A percentile compares a stretch with the other conserved stretches of the same genome.
Conservation (phyloP, 2,113 vertebrate species). For the Nipponia nippon region DNA sequence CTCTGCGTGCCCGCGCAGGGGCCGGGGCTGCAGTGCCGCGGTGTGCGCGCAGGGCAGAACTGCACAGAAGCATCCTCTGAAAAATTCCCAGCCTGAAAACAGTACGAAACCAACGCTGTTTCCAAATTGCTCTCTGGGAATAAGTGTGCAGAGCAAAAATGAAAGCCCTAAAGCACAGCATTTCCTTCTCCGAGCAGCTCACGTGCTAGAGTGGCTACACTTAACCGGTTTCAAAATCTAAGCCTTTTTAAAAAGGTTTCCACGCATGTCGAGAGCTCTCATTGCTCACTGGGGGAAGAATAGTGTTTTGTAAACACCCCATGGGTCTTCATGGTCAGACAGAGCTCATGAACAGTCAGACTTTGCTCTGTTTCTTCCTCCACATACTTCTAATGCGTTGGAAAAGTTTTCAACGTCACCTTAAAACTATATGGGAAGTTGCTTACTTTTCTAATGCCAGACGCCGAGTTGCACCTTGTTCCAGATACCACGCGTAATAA, state of each 20-base stretch:
- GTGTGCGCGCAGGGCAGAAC: not conserved
- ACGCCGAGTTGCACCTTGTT: too few relatives aligned
- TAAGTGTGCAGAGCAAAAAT: rapidly evolving
- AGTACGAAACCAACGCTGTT: not conserved
- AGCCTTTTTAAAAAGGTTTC: not conserved
- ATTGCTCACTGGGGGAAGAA: not conserved
- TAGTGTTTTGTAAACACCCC: too few relatives aligned
- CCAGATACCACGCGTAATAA: rapidly evolving
- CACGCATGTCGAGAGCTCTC: not conserved
- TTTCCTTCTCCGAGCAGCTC: not conserved
- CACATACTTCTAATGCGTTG: rapidly evolving
- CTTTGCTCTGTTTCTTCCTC: not conserved
- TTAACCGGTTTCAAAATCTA: rapidly evolving
- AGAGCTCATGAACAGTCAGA: not conserved
- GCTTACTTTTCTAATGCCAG: not conserved
- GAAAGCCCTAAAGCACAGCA: not conserved
- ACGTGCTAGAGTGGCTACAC: rapidly evolving
- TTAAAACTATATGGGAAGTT: not conserved
- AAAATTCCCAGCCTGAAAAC: not conserved
- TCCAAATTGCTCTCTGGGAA: not conserved
- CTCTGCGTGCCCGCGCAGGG: not conserved
- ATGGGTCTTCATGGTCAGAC: rapidly evolving
- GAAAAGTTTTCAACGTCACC: not conserved
- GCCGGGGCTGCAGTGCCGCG: not conserved
- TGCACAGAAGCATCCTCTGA: not conserved